Conservation (phyloP, 2,888 invertebrate species). For the Lucinisca nassula region DNA sequence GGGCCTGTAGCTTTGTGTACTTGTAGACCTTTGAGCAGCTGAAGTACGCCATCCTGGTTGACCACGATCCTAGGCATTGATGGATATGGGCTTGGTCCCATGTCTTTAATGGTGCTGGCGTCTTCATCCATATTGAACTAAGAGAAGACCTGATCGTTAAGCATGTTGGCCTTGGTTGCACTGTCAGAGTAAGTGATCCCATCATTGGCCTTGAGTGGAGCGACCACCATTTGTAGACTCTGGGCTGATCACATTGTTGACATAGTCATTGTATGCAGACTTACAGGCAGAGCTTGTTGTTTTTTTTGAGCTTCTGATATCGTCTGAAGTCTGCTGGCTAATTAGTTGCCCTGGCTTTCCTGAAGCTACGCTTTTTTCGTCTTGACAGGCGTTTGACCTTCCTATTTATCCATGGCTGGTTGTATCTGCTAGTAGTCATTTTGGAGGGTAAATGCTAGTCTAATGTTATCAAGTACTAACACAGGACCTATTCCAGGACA, state of each 20-base stretch:
- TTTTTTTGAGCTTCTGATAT: not conserved
- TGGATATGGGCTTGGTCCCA: conserved; percentile 18
- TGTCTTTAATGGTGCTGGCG: not conserved
- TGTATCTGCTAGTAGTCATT: too few species aligned
- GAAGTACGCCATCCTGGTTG: not conserved
- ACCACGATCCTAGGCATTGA: not conserved
- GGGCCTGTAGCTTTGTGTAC: not conserved
- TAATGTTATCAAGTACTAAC: too few species aligned
- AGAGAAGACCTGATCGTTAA: conserved; percentile 34
- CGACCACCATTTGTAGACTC: not conserved
- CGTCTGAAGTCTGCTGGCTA: not conserved
- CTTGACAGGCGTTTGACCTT: too few species aligned
- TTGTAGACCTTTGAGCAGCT: not conserved
- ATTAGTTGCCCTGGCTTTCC: not conserved
- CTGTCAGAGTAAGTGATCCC: not conserved
- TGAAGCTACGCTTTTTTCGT: not conserved
- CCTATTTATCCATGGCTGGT: too few species aligned
- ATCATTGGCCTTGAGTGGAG: not conserved
- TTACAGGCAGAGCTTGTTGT: not conserved
- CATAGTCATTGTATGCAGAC: not conserved
- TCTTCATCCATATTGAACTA: conserved; percentile 24
- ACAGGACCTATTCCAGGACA: not conserved
- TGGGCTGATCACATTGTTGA: not conserved
- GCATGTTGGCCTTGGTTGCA: conserved; percentile 27
- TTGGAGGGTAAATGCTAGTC: too few species aligned